phyloP scores from a whole-genome alignment of 2,888 invertebrate genomes.

The Oxystoma pomonae region DNA sequence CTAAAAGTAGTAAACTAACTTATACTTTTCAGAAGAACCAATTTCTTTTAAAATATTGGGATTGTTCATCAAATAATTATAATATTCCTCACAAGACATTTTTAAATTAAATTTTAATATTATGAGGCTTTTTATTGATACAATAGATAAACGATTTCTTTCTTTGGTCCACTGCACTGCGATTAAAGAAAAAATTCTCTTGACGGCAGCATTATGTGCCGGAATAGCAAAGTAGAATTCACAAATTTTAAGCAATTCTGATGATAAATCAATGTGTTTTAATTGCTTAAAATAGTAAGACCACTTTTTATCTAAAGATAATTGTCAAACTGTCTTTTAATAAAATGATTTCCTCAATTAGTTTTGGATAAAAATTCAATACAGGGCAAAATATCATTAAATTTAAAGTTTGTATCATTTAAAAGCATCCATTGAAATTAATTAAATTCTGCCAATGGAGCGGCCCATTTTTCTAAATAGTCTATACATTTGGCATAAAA shows the following conservation, averaged over 20 bases:
- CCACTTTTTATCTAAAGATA: no score
- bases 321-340: background rate
- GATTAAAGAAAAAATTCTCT: background rate
- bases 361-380: no score
- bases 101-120: background rate
- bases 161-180: background rate
- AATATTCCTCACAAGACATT: background rate
- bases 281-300: no score
- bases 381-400: no score
- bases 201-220: background rate
- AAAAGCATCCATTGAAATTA: background rate
- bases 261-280: background rate
- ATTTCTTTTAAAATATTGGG: background rate
- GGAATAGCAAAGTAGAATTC: conserved; percentile 1
- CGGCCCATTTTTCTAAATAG: background rate
- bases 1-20: no score
- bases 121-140: background rate
- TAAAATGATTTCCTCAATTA: background rate
- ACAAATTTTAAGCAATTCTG: background rate
- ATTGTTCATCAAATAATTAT: background rate
- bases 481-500: background rate
- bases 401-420: background rate
- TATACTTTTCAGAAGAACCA: background rate
- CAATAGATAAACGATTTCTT: background rate
- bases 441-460: background rate